phyloP scores from a whole-genome alignment of 2,113 vertebrate species.

The Thunnus thynnus region DNA sequence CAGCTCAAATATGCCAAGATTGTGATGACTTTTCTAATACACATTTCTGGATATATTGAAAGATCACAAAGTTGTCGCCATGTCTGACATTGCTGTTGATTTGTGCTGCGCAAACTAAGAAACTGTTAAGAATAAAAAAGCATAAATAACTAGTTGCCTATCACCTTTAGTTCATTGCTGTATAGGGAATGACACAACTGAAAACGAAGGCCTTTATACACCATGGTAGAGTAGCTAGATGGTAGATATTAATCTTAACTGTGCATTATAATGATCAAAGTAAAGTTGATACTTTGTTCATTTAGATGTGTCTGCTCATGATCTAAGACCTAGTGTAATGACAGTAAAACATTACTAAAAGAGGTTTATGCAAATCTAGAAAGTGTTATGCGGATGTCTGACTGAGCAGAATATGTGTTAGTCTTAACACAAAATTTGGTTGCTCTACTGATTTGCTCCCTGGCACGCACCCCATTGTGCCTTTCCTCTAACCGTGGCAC shows the following conservation, averaged over 20 bases:
- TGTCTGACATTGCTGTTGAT: background rate
- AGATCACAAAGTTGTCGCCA: background rate
- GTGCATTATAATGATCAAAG: too few species aligned
- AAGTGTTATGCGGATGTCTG: too few species aligned
- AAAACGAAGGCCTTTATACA: background rate
- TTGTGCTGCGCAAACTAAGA: background rate
- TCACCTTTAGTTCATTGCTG: background rate
- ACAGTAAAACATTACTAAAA: too few species aligned
- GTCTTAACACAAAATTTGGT: background rate
- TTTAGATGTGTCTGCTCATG: too few species aligned
- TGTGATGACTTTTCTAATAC: background rate
- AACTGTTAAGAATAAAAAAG: too few species aligned
- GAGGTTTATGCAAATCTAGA: too few species aligned
- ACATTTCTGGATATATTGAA: background rate
- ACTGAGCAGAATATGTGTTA: background rate
- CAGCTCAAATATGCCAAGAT: background rate
- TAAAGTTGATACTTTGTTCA: too few species aligned
- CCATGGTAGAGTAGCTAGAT: background rate
- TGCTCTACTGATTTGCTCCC: background rate
- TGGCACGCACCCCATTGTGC: background rate
- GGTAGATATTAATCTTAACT: too few species aligned
- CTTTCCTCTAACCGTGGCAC: background rate
- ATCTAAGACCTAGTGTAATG: too few species aligned
- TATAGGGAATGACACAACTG: background rate
- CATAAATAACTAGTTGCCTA: too few species aligned